Evolutionary conservation across 2,113 vertebrate species (phyloP).

Genomic region (Petromus typicus): DNA sequence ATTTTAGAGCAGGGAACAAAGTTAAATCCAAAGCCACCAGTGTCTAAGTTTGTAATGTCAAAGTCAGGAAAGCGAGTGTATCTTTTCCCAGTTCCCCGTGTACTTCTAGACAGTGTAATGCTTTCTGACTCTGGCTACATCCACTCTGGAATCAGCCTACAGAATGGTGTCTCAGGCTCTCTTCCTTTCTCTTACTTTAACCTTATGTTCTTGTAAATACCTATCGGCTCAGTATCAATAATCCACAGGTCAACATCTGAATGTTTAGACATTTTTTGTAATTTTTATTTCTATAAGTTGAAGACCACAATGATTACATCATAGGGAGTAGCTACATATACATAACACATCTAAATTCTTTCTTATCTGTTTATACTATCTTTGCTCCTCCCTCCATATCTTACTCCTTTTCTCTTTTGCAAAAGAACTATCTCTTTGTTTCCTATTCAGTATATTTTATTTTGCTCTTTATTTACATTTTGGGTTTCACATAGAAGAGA

Average conservation of each 20-base stretch:
- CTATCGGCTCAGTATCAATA: neutral
- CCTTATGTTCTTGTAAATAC: neutral
- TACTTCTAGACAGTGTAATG: neutral
- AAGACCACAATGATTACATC: neutral
- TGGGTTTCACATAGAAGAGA: neutral
- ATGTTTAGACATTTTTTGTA: neutral
- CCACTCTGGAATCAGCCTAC: neutral
- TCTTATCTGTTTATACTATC: neutral
- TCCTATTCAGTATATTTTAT: neutral
- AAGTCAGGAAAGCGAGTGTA: neutral
- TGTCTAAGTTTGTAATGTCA: neutral
- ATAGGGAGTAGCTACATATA: neutral
- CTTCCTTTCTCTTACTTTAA: neutral
- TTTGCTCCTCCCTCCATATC: neutral
- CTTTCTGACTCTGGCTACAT: neutral
- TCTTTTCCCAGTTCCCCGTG: neutral
- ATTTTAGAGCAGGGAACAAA: slow-evolving; percentile 45
- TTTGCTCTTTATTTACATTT: neutral
- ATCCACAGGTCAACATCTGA: neutral
- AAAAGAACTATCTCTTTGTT: neutral
- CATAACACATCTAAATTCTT: neutral
- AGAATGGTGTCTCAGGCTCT: neutral
- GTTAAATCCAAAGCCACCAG: neutral
- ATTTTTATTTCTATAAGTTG: neutral
- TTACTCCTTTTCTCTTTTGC: neutral